phyloP scores from a whole-genome alignment of 1,140 invertebrate species.

The Drosophila malerkotliana region DNA sequence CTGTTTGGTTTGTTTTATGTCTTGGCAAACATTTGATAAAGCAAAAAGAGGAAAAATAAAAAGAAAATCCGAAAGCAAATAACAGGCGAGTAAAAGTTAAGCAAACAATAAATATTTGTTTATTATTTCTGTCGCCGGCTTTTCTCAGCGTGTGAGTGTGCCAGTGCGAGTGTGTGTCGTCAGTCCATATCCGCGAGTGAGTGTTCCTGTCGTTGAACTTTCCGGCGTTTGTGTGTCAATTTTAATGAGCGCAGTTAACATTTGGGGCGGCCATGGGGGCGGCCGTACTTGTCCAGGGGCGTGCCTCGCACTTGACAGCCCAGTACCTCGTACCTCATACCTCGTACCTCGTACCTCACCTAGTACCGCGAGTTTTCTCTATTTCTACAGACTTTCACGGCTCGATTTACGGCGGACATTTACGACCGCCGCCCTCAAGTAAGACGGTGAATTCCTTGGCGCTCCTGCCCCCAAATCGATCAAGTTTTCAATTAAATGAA shows the following conservation, averaged over 20 bases:
- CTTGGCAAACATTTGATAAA: constrained; percentile 75
- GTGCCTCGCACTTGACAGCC: constrained; percentile 15
- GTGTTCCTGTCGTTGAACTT: constrained; percentile 64
- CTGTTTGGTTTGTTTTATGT: constrained; percentile 67
- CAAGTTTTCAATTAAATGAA: constrained; percentile 60
- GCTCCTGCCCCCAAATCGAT: constrained; percentile 5
- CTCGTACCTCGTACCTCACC: too few relatives aligned
- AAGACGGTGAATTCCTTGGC: neutral
- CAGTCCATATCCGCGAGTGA: constrained; percentile 24
- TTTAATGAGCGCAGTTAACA: constrained; percentile 55
- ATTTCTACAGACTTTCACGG: constrained; percentile 6
- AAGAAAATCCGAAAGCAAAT: constrained; percentile 48
- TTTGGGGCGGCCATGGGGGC: constrained; percentile 15
- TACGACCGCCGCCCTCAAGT: constrained; percentile 17
- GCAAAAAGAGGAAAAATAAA: constrained; percentile 29
- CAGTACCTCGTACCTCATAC: too few relatives aligned
- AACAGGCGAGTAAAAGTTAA: constrained; percentile 67
- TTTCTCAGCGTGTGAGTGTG: constrained; percentile 19
- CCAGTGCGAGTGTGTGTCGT: constrained; percentile 1
- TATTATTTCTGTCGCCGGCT: constrained; percentile 47
- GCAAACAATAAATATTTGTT: constrained; percentile 71
- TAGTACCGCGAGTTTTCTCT: constrained; percentile 1
- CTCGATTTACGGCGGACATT: constrained; percentile 57
- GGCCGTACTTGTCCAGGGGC: constrained; percentile 9
- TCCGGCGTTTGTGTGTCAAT: constrained; percentile 60